Evolutionary conservation across 2,888 invertebrate genomes (phyloP), one percentile per base, ranked within the genome.

Genomic region (Caenorhabditis zanzibari): DNA sequence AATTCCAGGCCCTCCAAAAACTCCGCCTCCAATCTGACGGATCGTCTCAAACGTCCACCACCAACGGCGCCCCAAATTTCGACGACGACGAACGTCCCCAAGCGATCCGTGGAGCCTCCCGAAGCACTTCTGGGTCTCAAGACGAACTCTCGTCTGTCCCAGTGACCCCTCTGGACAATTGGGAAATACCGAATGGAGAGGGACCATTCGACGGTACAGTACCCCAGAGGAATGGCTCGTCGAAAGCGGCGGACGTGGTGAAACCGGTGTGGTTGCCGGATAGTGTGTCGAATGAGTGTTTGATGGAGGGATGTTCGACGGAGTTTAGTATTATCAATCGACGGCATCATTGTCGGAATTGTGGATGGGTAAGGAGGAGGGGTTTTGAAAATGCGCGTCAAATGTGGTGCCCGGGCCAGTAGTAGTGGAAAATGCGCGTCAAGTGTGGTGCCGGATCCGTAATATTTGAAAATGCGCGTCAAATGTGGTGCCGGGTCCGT

Each of bases 221-320:
- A 9, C 12, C 58, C 0, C n/a, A 19, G 35, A 32, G 54, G n/a
- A 75, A 71, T 19, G 75, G 69, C 35, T n/a, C 10, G 12, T 35
- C 52, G 16, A 58, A 63, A 26, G 38, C 35, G 7, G 73, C 52
- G 7, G 66, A 68, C 10, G 59, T 54, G 52, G 94, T 95, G 73
- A 95, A 95, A 16, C 96, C 96, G 0, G 94, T 95, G 87, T 96
- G 96, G 96, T 95, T 96, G 59, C 96, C 96, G 0, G 96, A 96
- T 93, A 94, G 95, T 12, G 95, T 95, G 88, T 95, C 96, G 3
- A 94, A 94, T 24, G 94, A 94, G 85, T 96, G 96, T 92, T 95
- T 96, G 95, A 95, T 95, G 90, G 86, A 85, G 38, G 89, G 89
- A 9, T 96, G 96, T 92, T 95, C 95, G 82, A 93, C 94, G 58